Evolutionary conservation across 2,113 vertebrate genomes (phyloP), one percentile per base, ranked within the genome.

Genomic region (Tyto alba): DNA sequence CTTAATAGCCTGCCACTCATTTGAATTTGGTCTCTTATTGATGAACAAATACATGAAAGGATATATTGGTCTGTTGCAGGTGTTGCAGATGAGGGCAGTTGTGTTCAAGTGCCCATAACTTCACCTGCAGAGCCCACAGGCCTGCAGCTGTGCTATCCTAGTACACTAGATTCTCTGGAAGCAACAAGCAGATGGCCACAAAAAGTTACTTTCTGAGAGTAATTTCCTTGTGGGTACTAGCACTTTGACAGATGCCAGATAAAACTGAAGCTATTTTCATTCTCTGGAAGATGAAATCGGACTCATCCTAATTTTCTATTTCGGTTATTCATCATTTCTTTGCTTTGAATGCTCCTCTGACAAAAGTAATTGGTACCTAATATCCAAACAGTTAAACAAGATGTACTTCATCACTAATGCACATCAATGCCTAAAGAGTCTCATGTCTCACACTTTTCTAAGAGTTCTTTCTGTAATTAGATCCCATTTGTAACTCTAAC

Each of bases 81-180:
- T 60, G 16, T 56, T 90, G 36, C 10, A 47, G 41, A 57, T 55
- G 29, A 72, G 15, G 16, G 9, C 15, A 43, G 32, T 19, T 55
- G 14, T 32, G 36, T 62, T 75, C 27, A 30, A 52, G 38, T 45
- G 18, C 17, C 34, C 21, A 8, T 36, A 83, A 7, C 8, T 78
- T 50, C 13, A 7, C 29, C 10, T 21, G 29, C 15, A 57, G 23
- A 18, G 13, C 43, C 64, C 47, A 25, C 40, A 56, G 48, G 11
- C 41, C 34, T 36, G 60, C 36, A 56, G 36, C 45, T 72, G 7
- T 5, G 1, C 7, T 53, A 19, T 7, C 6, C 27, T 72, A 3
- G 0, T 38, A 26, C 0, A 0, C 14, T 69, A 6, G 11, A 30
- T 79, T 79, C 36, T 82, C 19, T 32, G 50, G 36, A 56, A 40